phyloP scores from a whole-genome alignment of 2,888 invertebrate genomes.

The Gortyna flavago region DNA sequence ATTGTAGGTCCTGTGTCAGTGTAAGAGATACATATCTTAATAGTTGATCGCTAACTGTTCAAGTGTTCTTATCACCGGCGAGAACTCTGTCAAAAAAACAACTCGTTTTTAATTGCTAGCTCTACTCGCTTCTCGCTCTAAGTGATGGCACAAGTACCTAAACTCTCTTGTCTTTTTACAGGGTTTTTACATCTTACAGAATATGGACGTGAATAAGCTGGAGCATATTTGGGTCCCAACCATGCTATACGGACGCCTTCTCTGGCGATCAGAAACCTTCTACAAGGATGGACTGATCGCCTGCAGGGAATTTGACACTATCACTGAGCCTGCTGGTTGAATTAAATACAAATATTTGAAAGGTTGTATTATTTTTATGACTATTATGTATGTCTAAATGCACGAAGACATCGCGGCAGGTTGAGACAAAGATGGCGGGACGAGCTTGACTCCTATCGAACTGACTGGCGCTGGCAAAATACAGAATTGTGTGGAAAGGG shows the following conservation, averaged over 20 bases:
- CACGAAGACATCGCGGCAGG: background rate
- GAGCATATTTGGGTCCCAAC: conserved; percentile 35
- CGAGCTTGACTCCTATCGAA: background rate
- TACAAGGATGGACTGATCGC: background rate
- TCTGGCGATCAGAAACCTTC: conserved; percentile 22
- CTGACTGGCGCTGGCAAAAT: background rate
- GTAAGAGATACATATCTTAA: too few species aligned
- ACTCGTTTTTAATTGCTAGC: too few species aligned
- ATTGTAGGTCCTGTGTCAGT: too few species aligned
- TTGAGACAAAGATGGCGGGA: background rate
- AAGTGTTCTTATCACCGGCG: too few species aligned
- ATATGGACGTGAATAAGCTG: conserved; percentile 30
- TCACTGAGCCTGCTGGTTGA: conserved; percentile 5
- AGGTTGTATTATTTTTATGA: background rate
- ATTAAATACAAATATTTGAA: background rate
- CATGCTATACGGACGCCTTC: background rate
- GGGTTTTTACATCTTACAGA: conserved; percentile 27
- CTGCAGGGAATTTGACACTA: conserved; percentile 29
- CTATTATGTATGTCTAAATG: too few species aligned
- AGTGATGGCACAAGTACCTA: too few species aligned
- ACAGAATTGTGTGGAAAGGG: background rate
- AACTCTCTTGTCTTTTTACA: background rate
- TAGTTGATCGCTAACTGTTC: too few species aligned
- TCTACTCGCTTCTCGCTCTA: too few species aligned
- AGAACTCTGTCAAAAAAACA: too few species aligned